Percentiles rank a stretch among this genome's conserved stretches.
phyloP scores from a whole-genome alignment of 1,140 invertebrate genomes.

The Archivesica marissinica region DNA sequence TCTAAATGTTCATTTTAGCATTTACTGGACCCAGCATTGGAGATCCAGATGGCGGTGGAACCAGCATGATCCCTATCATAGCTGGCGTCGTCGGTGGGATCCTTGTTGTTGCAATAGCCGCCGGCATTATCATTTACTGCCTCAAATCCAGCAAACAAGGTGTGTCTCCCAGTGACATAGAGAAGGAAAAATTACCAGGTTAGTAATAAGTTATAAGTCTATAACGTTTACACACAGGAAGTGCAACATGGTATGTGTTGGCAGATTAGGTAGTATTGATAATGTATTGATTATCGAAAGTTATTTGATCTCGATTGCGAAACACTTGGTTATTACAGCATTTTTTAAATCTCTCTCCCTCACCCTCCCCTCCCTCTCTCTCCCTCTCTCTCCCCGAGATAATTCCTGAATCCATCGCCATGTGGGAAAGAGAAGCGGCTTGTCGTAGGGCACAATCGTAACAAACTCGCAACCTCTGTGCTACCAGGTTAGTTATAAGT shows the following conservation, averaged over 20 bases:
- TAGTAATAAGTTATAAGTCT: not conserved
- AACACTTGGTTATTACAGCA: not conserved
- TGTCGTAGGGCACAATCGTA: too few species aligned
- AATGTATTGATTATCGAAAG: not conserved
- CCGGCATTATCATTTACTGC: constrained; percentile 16
- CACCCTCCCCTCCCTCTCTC: too few species aligned
- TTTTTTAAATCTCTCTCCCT: not conserved
- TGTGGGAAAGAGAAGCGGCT: too few species aligned
- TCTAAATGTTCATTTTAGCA: not conserved
- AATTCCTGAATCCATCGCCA: too few species aligned
- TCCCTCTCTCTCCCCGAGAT: too few species aligned
- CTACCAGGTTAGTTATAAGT: too few species aligned
- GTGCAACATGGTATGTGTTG: too few species aligned
- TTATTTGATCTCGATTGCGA: too few species aligned
- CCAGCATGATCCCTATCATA: constrained; percentile 20
- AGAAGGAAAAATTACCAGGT: not conserved
- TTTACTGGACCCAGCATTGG: constrained; percentile 17
- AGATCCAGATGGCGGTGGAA: not conserved
- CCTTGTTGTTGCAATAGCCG: not conserved
- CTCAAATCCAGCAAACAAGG: constrained; percentile 2
- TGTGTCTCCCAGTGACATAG: not conserved
- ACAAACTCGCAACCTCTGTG: too few species aligned
- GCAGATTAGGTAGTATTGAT: too few species aligned
- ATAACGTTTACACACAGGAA: too few species aligned
- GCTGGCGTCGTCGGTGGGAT: not conserved